These are phyloP conservation scores for Heterodera filipjevi DNA, from an alignment of 2,888 invertebrate species.

Conservation along the genomic window DNA sequence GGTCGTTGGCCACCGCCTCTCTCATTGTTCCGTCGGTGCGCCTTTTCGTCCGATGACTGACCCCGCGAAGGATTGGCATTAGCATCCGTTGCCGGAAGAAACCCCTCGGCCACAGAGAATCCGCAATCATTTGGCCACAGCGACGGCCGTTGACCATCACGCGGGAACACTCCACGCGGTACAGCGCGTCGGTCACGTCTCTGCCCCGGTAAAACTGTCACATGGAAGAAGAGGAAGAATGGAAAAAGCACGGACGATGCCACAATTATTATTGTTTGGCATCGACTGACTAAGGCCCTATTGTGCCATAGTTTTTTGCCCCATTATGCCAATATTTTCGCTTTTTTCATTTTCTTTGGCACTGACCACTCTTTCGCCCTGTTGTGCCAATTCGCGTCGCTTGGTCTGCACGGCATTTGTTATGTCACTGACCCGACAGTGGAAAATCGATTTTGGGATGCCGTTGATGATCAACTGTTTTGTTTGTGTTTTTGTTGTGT, in stretches of 20 bases:
- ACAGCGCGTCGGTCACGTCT: slow-evolving; percentile 22
- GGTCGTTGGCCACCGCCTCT: slow-evolving; percentile 19
- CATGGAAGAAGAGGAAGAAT: not conserved
- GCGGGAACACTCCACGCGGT: slow-evolving; percentile 25
- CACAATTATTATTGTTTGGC: no score
- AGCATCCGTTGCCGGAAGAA: slow-evolving; percentile 23
- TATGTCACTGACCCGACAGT: slow-evolving; percentile 18
- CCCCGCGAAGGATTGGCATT: slow-evolving; percentile 27
- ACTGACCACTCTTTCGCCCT: slow-evolving; percentile 23
- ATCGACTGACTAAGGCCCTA: no score
- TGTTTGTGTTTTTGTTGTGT: no score
- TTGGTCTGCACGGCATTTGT: slow-evolving; percentile 22
- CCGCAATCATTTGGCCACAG: slow-evolving; percentile 26
- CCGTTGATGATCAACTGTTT: slow-evolving; percentile 23
- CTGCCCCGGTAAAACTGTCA: slow-evolving; percentile 23
- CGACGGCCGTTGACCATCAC: slow-evolving; percentile 25
- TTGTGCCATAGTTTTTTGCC: no score
- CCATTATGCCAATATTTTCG: no score
- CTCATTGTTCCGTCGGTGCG: not conserved
- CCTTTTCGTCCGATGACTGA: slow-evolving; percentile 10
- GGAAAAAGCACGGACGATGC: no score
- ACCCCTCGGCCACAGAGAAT: slow-evolving; percentile 29
- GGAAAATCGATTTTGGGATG: slow-evolving; percentile 15
- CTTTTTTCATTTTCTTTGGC: no score
- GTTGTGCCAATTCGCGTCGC: slow-evolving; percentile 13